These are phyloP conservation scores for Rhagium mordax DNA, from an alignment of 2,888 invertebrate genomes.

Conservation along the genomic window DNA sequence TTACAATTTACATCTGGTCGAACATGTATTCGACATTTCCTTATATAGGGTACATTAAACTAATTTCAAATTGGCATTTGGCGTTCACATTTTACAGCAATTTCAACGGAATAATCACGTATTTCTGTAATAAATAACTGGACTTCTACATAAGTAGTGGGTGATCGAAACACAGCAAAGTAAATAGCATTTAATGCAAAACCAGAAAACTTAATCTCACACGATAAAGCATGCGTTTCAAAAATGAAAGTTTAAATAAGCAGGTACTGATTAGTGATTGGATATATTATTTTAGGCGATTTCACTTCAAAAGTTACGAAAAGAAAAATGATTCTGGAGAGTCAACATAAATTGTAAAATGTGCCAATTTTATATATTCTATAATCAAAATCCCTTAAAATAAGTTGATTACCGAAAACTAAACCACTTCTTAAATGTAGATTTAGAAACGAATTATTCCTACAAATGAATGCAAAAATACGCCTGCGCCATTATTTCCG, in stretches of 20 bases:
- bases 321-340: constrained; percentile 10
- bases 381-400: too few species aligned
- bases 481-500: constrained; percentile 2
- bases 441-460: neutral
- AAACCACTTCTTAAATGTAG: too few species aligned
- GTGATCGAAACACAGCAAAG: neutral
- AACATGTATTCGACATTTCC: constrained; percentile 44
- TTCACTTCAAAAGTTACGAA: constrained; percentile 6
- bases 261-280: neutral
- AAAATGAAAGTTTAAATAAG: constrained; percentile 13
- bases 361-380: too few species aligned
- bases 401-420: too few species aligned
- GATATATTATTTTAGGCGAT: constrained; percentile 20
- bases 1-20: constrained; percentile 20
- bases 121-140: constrained; percentile 5
- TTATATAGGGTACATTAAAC: constrained; percentile 20
- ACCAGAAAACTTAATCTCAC: neutral
- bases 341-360: neutral
- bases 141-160: neutral
- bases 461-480: neutral
- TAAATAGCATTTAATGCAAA: neutral
- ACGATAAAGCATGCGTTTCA: neutral
- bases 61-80: constrained; percentile 34
- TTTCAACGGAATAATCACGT: constrained; percentile 20
- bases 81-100: constrained; percentile 15